These are phyloP conservation scores for Amitus sp. DNA, from an alignment of 2,888 invertebrate species.

Conservation along the genomic window DNA sequence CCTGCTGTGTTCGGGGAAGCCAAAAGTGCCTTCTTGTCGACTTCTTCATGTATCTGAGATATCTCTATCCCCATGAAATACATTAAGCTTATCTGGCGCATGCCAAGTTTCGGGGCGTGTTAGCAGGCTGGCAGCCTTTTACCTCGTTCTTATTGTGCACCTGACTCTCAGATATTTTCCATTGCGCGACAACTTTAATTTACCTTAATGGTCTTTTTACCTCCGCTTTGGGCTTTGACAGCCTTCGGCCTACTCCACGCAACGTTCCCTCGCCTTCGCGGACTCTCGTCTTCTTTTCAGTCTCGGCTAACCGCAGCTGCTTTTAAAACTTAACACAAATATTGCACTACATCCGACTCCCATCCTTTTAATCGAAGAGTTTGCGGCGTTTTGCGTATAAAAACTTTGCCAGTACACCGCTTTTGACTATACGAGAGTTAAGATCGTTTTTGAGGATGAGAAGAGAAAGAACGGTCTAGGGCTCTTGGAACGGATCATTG, in stretches of 20 bases:
- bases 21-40: conserved; percentile 1
- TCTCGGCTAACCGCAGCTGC: background rate
- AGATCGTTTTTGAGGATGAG: conserved; percentile 15
- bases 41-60: conserved; percentile 28
- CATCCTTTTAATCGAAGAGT: background rate
- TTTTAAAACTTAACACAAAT: background rate
- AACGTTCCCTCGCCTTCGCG: conserved; percentile 2
- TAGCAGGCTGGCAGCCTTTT: conserved; percentile 17
- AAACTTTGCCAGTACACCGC: background rate
- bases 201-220: conserved; percentile 40
- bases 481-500: conserved; percentile 55
- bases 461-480: conserved; percentile 18
- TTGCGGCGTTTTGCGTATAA: background rate
- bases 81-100: conserved; percentile 49
- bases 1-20: conserved; percentile 4
- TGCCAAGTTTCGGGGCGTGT: conserved; percentile 17
- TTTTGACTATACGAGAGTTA: conserved; percentile 6
- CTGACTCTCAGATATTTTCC: conserved; percentile 26
- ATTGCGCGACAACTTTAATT: conserved; percentile 45
- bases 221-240: conserved; percentile 39
- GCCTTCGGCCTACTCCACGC: conserved; percentile 25
- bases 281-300: conserved; percentile 10
- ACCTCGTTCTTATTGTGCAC: conserved; percentile 30
- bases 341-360: background rate
- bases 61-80: conserved; percentile 48